These are phyloP conservation scores for Saturnia pavonia DNA, from an alignment of 2,888 invertebrate genomes.

Conservation along the genomic window DNA sequence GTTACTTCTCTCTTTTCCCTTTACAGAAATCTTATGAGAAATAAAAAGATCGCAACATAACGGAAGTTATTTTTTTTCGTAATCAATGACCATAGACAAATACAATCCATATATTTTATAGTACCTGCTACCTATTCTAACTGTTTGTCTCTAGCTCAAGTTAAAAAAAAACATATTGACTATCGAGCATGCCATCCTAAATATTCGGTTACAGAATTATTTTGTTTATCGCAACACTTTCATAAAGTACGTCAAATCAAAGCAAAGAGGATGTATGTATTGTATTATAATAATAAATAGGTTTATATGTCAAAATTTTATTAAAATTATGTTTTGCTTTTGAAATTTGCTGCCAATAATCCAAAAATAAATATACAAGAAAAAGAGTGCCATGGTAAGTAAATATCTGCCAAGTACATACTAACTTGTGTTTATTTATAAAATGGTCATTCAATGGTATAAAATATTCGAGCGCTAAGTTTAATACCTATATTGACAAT, in stretches of 20 bases:
- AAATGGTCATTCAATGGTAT: neutral
- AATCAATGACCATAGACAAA: conserved; percentile 5
- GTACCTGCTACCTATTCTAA: too few species aligned
- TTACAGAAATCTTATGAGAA: conserved; percentile 30
- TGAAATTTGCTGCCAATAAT: neutral
- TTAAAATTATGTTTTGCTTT: conserved; percentile 1
- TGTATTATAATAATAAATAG: neutral
- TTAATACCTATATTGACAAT: neutral
- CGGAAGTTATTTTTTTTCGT: conserved; percentile 41
- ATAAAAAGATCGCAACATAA: conserved; percentile 37
- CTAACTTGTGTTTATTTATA: neutral
- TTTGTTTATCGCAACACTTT: neutral
- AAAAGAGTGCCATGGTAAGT: conserved; percentile 6
- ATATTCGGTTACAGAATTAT: neutral
- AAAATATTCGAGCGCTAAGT: neutral
- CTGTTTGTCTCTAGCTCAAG: too few species aligned
- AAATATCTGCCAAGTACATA: neutral
- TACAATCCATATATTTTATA: too few species aligned
- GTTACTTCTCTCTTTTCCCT: conserved; percentile 16
- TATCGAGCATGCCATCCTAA: neutral
- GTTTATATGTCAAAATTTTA: neutral
- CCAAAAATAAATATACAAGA: neutral
- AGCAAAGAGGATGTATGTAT: neutral
- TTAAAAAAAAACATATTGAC: too few species aligned
- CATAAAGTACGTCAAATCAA: neutral